Percentiles rank a stretch among this genome's conserved stretches.
Evolutionary conservation across 2,888 invertebrate species (phyloP).

Genomic region (Archips crataeganus): DNA sequence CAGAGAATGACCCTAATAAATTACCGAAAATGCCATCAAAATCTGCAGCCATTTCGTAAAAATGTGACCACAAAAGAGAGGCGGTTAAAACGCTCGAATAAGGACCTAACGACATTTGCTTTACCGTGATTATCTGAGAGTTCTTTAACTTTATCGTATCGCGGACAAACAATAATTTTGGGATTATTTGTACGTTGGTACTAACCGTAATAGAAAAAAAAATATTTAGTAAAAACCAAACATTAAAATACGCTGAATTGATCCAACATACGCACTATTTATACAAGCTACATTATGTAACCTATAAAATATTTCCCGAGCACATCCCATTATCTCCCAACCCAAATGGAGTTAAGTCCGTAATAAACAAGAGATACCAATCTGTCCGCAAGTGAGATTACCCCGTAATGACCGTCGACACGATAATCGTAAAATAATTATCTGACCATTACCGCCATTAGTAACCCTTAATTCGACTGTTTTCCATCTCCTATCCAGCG

Average conservation of each 20-base stretch:
- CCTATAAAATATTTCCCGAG: background rate
- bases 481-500: slow-evolving; percentile 2
- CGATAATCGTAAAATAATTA: slow-evolving; percentile 39
- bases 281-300: background rate
- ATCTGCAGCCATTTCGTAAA: too few species aligned
- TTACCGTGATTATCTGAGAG: too few species aligned
- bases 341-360: background rate
- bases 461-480: slow-evolving; percentile 3
- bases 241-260: background rate
- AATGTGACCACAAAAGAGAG: too few species aligned
- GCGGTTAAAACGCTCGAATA: too few species aligned
- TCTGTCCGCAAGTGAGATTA: slow-evolving; percentile 28
- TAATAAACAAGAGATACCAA: slow-evolving; percentile 36
- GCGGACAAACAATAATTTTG: too few species aligned
- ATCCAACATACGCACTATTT: background rate
- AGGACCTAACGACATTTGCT: too few species aligned
- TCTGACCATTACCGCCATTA: slow-evolving; percentile 29
- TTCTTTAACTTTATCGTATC: background rate
- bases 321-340: slow-evolving; percentile 3
- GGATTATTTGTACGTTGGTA: too few species aligned
- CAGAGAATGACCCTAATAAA: too few species aligned
- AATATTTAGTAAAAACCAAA: too few species aligned
- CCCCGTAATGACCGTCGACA: slow-evolving; percentile 18
- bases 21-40: too few species aligned
- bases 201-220: too few species aligned